Evolutionary conservation across 2,113 vertebrate genomes (phyloP).

Genomic region (Oenanthe oenanthe): DNA sequence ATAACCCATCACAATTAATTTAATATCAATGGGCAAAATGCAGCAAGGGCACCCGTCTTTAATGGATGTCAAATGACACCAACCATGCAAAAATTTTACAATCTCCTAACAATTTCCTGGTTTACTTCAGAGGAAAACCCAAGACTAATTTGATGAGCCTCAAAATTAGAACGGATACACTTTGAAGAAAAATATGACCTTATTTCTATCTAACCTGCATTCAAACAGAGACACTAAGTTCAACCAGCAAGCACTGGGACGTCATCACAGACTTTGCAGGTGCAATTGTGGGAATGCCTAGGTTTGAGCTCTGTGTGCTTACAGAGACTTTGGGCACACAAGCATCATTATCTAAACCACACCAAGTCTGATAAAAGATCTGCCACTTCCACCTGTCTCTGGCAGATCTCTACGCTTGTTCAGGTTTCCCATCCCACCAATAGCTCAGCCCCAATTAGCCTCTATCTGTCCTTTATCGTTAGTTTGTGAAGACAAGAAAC

Average conservation of each 20-base stretch:
- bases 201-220: background rate
- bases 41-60: background rate
- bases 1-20: background rate
- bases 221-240: background rate
- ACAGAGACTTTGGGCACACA: background rate
- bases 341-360: background rate
- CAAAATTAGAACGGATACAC: background rate
- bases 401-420: background rate
- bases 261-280: background rate
- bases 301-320: background rate
- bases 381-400: background rate
- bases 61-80: background rate
- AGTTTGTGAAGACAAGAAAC: background rate
- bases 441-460: background rate
- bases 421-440: background rate
- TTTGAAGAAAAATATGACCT: background rate
- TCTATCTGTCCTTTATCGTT: background rate
- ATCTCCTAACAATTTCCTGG: background rate
- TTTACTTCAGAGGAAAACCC: background rate
- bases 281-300: background rate
- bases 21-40: background rate
- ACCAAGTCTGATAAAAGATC: background rate
- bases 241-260: background rate
- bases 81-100: background rate
- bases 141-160: background rate